phyloP scores from a whole-genome alignment of 1,140 invertebrate genomes.

The Platorchestia sp. region DNA sequence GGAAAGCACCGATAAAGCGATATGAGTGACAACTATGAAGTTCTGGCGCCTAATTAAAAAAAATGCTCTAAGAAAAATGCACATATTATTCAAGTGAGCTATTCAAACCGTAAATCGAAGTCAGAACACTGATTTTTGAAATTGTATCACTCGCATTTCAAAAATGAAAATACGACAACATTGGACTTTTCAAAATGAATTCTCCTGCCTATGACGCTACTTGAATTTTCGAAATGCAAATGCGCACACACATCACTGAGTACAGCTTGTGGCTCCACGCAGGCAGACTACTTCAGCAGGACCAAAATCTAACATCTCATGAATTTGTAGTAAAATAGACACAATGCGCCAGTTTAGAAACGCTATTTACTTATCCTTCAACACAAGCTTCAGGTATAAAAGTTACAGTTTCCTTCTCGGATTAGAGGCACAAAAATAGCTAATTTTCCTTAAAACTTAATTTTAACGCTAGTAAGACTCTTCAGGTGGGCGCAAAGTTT shows the following conservation, averaged over 20 bases:
- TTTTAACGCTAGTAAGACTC: slow-evolving; percentile 37
- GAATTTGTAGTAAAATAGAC: not conserved
- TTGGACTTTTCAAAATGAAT: not conserved
- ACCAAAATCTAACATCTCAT: not conserved
- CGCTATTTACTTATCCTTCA: slow-evolving; percentile 7
- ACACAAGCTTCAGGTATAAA: not conserved
- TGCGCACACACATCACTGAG: no score
- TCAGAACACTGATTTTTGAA: not conserved
- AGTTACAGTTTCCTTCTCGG: not conserved
- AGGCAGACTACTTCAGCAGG: not conserved
- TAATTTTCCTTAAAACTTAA: slow-evolving; percentile 32
- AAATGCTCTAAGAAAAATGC: no score
- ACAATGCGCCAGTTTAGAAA: not conserved
- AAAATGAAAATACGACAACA: not conserved
- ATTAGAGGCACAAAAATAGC: slow-evolving; percentile 13
- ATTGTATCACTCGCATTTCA: not conserved
- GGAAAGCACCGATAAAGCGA: no score
- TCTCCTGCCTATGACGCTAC: not conserved
- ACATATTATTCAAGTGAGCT: no score
- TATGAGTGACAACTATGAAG: no score
- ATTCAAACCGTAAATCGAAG: no score
- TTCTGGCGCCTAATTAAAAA: no score
- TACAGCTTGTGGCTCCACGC: no score
- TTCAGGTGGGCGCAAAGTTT: not conserved
- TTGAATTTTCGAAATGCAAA: not conserved